These are phyloP conservation scores for Gavialis gangeticus DNA, from an alignment of 2,113 vertebrate genomes.

Conservation along the genomic window DNA sequence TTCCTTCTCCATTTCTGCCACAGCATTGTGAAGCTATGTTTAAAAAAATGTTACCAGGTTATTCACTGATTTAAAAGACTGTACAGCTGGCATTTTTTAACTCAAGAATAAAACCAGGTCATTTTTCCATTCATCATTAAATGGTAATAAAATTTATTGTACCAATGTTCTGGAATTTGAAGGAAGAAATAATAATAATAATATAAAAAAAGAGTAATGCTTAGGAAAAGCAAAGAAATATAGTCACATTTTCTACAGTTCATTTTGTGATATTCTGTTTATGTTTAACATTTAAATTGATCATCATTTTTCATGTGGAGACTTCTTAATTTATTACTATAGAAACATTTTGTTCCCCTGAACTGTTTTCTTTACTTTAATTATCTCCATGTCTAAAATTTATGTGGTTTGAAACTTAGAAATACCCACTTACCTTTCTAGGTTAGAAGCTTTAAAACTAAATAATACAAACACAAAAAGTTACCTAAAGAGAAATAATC, in stretches of 20 bases:
- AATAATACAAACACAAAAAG: neutral
- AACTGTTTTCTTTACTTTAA: neutral
- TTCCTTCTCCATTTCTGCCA: constrained; percentile 92
- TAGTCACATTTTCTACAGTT: neutral
- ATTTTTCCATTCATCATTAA: neutral
- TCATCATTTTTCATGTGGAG: neutral
- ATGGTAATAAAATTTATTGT: neutral
- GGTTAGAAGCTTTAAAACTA: neutral
- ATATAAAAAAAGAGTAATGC: neutral
- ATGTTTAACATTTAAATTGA: neutral
- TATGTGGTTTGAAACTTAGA: neutral
- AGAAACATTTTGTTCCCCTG: neutral
- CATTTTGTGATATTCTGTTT: neutral
- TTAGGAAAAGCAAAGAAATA: neutral
- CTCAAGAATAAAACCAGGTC: neutral
- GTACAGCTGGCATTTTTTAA: neutral
- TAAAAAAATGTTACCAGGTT: neutral
- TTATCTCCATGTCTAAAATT: neutral
- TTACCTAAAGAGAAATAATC: neutral
- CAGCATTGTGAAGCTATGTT: constrained; percentile 84
- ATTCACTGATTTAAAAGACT: neutral
- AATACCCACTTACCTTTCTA: neutral
- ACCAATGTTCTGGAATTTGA: neutral
- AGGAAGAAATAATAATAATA: neutral
- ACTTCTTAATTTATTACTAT: neutral